A percentile compares a stretch with the other conserved stretches of the same genome.
Conservation (phyloP, 2,888 invertebrate species). For the Mesorhabditis sp. region DNA sequence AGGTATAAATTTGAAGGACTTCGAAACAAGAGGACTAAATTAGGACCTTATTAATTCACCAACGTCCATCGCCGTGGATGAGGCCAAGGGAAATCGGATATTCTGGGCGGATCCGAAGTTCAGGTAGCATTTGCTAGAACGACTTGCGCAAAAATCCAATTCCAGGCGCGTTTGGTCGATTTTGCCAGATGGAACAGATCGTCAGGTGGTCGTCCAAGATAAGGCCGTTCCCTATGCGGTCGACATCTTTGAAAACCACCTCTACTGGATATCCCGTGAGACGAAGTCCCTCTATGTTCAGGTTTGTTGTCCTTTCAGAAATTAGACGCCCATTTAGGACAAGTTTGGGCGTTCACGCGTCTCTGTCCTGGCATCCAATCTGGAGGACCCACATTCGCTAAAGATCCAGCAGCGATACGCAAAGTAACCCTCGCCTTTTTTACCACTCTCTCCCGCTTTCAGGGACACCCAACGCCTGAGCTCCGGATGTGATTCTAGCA, state of each 20-base stretch:
- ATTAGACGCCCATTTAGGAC: conserved; percentile 63
- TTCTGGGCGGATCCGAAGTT: conserved; percentile 95
- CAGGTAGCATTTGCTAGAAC: conserved; percentile 71
- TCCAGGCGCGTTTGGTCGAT: conserved; percentile 79
- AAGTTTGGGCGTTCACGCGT: conserved; percentile 94
- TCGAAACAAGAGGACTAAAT: neutral
- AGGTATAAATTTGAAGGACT: neutral
- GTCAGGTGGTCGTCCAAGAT: conserved; percentile 43
- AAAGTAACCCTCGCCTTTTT: conserved; percentile 68
- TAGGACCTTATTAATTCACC: conserved; percentile 80
- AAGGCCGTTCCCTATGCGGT: conserved; percentile 60
- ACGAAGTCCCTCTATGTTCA: conserved; percentile 81
- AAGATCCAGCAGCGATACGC: conserved; percentile 62
- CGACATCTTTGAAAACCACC: conserved; percentile 86
- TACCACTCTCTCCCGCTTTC: conserved; percentile 77
- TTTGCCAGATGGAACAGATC: conserved; percentile 69
- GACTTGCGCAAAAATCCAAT: conserved; percentile 64
- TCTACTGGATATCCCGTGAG: conserved; percentile 89
- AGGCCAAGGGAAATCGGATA: conserved; percentile 79
- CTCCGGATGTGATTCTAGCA: conserved; percentile 67
- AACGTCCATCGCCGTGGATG: conserved; percentile 83
- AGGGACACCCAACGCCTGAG: conserved; percentile 30
- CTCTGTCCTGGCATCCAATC: conserved; percentile 75
- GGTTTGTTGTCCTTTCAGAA: conserved; percentile 1
- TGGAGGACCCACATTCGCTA: conserved; percentile 80